Base-by-base conservation (phyloP, 2,797 vertebrate genomes). In the Apogon talboti region DNA sequence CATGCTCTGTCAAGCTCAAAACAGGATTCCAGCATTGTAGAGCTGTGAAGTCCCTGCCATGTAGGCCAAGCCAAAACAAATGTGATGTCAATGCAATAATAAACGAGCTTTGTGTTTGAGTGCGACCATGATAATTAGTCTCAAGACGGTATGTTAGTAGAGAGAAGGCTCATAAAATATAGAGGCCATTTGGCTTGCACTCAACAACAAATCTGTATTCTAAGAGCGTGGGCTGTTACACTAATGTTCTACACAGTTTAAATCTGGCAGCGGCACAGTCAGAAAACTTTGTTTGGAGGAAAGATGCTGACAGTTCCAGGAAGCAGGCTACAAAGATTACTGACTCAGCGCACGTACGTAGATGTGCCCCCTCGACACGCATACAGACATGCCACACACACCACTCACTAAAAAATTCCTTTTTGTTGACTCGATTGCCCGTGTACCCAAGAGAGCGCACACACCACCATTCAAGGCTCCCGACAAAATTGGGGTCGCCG, bases 151-250 rank as follows among this genome's bases (percentile, higher is more conserved):
- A 74, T 81, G 85, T 90, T 87, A 77, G 87, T 69, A 33, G 82
- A 84, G 84, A 82, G 86, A 87, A 84, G 86, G 83, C 87, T 92
- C 88, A 81, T 90, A 80, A 91, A 90, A 91, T 89, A 91, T 90
- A 84, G 84, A 93, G 86, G 86, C 89, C 84, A 78, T 87, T 90
- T 91, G 91, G 87, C 89, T 63, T 64, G 81, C 80, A 44, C 86
- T 90, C 86, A 90, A 87, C 82, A 84, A 87, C 76, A 85, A 86
- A 91, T 86, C 77, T 88, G 87, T 87, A 89, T 87, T 90, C 83
- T 79, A 63, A 80, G 79, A 58, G 86, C 65, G 84, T 81, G 75
- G 78, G 88, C 78, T 88, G 88, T 83, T 90, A 88, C 86, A 88
- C 88, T 92, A 92, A 91, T 91, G 89, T 90, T 91, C 81, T 70